phyloP scores from a whole-genome alignment of 2,888 invertebrate species.

The Melanargia galathea region DNA sequence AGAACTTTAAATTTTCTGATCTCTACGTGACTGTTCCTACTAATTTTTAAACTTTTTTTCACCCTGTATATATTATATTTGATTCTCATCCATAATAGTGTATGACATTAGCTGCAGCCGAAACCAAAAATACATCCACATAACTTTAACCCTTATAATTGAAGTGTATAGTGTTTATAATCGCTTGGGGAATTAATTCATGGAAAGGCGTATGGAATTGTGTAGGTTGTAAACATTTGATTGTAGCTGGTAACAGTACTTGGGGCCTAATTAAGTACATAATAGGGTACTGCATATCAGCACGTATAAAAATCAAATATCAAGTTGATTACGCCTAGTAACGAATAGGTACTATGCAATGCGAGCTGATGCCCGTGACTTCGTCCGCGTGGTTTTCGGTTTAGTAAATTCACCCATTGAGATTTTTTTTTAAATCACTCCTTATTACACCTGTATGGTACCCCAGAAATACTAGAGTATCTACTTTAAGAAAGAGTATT shows the following conservation, averaged over 20 bases:
- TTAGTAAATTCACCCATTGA: no score
- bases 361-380: no score
- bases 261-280: conserved; percentile 16
- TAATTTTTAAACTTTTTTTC: not conserved
- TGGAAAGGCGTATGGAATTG: not conserved
- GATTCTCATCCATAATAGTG: conserved; percentile 12
- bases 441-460: no score
- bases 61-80: conserved; percentile 2
- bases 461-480: no score
- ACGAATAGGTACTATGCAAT: no score
- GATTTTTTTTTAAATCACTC: no score
- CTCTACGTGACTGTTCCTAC: not conserved
- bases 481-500: no score
- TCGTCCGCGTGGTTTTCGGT: no score
- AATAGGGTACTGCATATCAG: conserved; percentile 8
- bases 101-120: conserved; percentile 6
- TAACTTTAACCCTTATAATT: conserved; percentile 4
- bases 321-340: not conserved
- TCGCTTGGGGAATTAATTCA: conserved; percentile 5
- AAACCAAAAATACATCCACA: conserved; percentile 1
- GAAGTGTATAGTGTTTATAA: not conserved
- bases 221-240: conserved; percentile 10
- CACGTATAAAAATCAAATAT: not conserved
- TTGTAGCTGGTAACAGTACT: conserved; percentile 17
- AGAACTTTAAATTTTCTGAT: no score